Base-by-base conservation (phyloP, 1,140 invertebrate species). In the Lepidotrigona ventralis region DNA sequence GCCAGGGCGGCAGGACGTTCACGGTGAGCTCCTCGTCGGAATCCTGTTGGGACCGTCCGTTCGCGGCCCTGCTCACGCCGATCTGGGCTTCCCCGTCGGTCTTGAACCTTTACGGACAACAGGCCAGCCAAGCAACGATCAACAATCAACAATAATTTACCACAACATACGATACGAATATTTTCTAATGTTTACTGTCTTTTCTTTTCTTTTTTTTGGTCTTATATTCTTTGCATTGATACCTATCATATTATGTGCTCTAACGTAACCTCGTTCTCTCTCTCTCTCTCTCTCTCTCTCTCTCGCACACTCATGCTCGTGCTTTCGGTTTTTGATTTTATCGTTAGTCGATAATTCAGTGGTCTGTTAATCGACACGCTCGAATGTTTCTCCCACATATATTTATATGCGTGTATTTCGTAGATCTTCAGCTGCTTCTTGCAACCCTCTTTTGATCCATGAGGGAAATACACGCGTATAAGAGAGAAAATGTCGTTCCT, bases 1-100 rank as follows among this genome's bases (percentile, higher is more conserved):
- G 94, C 94, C 94, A 94, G 80, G 94, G 94, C 83, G 94, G 94
- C 87, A 94, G 93, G 90, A 94, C 94, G 92, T 93, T 94, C 90
- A 94, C 93, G 90, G 92, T 93, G 92, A 94, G 93, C 89, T 94
- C 94, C 91, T 94, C 94, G 88, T 94, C 93, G 79, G 93, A 94
- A 91, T 94, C 94, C 92, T 93, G 93, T 72, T 90, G 86, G 71
- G 90, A 90, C 86, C 92, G 92, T 90, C 83, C 88, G 83, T 89
- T 86, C 83, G 92, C 90, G 87, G 89, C 88, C 90, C 91, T 93
- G 89, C 90, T 91, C 85, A 93, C 89, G 89, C 87, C 90, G 91
- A 93, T 91, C 85, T 94, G 93, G 80, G 91, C 85, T 87, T 94
- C 94, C 83, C 92, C 94, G 73, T 94, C 94, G 88, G 91, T 93